Evolutionary conservation across 1,140 invertebrate genomes (phyloP).

Genomic region (Popillia japonica): DNA sequence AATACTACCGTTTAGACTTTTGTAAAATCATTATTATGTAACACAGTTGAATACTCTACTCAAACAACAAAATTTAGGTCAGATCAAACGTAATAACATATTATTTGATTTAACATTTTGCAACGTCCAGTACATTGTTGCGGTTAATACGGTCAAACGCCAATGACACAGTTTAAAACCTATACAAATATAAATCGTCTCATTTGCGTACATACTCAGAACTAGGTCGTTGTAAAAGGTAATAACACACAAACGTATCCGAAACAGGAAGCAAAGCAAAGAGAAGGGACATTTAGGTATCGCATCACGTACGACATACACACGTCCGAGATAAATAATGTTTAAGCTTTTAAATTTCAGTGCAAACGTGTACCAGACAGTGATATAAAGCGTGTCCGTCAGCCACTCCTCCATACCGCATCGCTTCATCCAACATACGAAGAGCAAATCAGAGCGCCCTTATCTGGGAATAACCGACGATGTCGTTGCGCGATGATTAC

Average conservation of each 20-base stretch:
- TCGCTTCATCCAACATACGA: neutral
- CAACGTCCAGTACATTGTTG: no score
- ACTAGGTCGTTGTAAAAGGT: neutral
- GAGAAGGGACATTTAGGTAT: neutral
- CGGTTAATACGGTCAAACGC: no score
- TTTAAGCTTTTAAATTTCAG: constrained; percentile 16
- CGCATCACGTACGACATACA: neutral
- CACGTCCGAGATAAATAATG: constrained; percentile 1
- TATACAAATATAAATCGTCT: no score
- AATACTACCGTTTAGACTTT: no score
- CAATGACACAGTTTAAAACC: no score
- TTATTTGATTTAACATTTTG: no score
- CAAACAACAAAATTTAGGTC: no score
- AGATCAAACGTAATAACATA: no score
- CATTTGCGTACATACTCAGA: neutral
- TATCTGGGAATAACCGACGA: neutral
- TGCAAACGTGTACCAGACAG: neutral
- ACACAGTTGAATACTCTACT: no score
- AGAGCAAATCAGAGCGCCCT: neutral
- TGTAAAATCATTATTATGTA: no score
- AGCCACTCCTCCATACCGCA: neutral
- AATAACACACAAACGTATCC: neutral
- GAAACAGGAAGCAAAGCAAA: neutral
- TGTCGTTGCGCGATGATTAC: neutral
- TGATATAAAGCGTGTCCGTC: neutral